phyloP scores from a whole-genome alignment of 2,888 invertebrate genomes.

The Lysandra coridon region DNA sequence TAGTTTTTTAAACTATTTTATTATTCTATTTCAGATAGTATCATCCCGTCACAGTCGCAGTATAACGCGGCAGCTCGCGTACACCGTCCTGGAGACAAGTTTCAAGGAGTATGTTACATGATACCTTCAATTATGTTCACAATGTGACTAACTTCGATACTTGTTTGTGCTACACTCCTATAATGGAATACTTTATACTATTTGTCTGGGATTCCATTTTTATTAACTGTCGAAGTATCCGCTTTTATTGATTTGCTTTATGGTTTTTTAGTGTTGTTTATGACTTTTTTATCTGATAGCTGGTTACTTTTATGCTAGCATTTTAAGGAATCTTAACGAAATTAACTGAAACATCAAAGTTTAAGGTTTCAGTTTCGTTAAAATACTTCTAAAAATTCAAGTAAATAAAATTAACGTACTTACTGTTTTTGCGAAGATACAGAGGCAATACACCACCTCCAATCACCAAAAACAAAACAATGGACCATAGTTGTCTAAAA shows the following conservation, averaged over 20 bases:
- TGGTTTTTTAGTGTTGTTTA: background rate
- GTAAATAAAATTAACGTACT: too few species aligned
- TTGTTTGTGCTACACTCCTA: conserved; percentile 24
- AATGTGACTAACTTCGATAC: conserved; percentile 30
- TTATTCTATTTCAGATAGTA: conserved; percentile 52
- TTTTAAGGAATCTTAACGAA: too few species aligned
- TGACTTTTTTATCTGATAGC: too few species aligned
- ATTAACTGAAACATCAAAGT: too few species aligned
- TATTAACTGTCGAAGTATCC: background rate
- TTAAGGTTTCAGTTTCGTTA: too few species aligned
- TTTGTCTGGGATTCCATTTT: conserved; percentile 8
- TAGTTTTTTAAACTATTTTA: background rate
- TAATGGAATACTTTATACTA: conserved; percentile 15
- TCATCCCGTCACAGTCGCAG: conserved; percentile 64
- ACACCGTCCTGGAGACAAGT: conserved; percentile 74
- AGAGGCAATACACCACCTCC: too few species aligned
- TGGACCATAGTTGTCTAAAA: too few species aligned
- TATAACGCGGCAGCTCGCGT: conserved; percentile 75
- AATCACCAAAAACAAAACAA: too few species aligned
- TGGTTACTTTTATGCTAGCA: too few species aligned
- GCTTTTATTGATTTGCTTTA: background rate
- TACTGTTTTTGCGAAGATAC: too few species aligned
- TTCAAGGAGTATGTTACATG: conserved; percentile 42
- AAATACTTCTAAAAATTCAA: too few species aligned
- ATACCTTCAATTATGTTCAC: conserved; percentile 26